Conservation (phyloP, 2,888 invertebrate genomes). For the Microplitis deprimator region DNA sequence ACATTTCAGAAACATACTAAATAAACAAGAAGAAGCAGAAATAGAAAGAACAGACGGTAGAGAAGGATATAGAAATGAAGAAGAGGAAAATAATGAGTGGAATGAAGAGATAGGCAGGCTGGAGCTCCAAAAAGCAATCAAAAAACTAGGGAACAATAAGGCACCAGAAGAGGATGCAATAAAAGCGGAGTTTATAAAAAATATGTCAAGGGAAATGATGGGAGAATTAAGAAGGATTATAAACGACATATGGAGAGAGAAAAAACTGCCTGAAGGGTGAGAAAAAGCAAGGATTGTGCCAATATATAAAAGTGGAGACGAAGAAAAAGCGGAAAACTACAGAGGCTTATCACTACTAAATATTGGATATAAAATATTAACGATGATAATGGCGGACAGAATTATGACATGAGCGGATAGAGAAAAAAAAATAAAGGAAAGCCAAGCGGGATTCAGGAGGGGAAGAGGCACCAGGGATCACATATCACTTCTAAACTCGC, state of each 20-base stretch:
- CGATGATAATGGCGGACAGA: not conserved
- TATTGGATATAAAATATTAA: not conserved
- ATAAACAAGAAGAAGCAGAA: not conserved
- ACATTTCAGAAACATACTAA: conserved; percentile 12
- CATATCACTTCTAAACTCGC: not conserved
- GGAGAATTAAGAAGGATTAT: conserved; percentile 14
- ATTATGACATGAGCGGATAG: not conserved
- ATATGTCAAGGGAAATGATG: not conserved
- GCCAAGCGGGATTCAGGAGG: not conserved
- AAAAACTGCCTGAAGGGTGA: not conserved
- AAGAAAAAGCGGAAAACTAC: not conserved
- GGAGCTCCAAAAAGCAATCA: not conserved
- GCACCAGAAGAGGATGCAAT: conserved; percentile 32
- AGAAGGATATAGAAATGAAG: not conserved
- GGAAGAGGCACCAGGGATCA: not conserved
- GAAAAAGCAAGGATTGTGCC: conserved; percentile 8
- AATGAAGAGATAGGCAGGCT: not conserved
- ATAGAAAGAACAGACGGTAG: not conserved
- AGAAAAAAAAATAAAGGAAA: not conserved
- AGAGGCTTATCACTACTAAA: not conserved
- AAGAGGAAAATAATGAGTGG: not conserved
- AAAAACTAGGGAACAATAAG: conserved; percentile 1
- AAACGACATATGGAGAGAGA: conserved; percentile 26
- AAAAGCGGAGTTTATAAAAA: conserved; percentile 38
- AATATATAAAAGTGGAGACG: not conserved